Percentiles rank a stretch among this genome's conserved stretches.
Conservation (phyloP, 2,888 invertebrate genomes). For the Asteroscopus sphinx region DNA sequence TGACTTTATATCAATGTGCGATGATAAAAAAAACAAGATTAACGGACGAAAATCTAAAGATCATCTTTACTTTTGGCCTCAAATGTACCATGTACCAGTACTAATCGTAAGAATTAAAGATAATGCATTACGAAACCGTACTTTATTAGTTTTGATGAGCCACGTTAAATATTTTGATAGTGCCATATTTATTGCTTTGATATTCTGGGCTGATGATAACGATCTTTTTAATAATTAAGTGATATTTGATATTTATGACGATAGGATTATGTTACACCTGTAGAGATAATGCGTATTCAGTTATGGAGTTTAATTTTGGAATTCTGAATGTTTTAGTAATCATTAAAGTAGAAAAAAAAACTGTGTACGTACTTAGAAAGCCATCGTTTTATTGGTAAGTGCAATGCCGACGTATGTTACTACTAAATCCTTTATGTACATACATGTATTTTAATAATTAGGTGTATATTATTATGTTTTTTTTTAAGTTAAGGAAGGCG, state of each 20-base stretch:
- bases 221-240: slow-evolving; percentile 51
- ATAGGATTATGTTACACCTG: slow-evolving; percentile 36
- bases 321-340: neutral
- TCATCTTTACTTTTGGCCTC: slow-evolving; percentile 18
- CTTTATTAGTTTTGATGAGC: slow-evolving; percentile 60
- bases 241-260: slow-evolving; percentile 57
- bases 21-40: no score
- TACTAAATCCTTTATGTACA: no score
- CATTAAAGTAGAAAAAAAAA: neutral
- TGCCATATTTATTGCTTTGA: slow-evolving; percentile 42
- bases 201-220: slow-evolving; percentile 30
- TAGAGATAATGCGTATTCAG: slow-evolving; percentile 27
- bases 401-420: no score
- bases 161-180: slow-evolving; percentile 56
- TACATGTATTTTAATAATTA: no score
- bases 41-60: neutral
- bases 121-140: slow-evolving; percentile 55
- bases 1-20: no score
- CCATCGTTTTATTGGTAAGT: no score
- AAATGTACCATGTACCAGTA: slow-evolving; percentile 62
- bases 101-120: slow-evolving; percentile 66
- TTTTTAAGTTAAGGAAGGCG: no score
- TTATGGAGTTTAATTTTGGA: slow-evolving; percentile 12
- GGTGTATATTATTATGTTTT: no score
- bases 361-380: no score